Conservation (phyloP, 2,797 vertebrate genomes). For the Sebastes oblongus region DNA sequence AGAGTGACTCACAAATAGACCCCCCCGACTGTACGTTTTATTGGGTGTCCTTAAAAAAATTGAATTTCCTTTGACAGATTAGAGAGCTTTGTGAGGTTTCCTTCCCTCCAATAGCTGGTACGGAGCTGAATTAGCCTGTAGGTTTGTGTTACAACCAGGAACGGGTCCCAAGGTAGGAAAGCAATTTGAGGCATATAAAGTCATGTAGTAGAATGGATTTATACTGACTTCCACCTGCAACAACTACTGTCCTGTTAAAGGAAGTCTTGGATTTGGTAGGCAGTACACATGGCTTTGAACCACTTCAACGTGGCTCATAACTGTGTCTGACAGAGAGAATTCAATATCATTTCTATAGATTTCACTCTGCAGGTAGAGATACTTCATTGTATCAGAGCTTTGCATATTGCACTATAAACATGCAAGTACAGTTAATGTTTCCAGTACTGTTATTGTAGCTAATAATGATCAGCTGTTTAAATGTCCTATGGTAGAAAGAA, state of each 20-base stretch:
- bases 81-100: conserved; percentile 30
- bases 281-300: neutral
- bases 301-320: neutral
- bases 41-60: conserved; percentile 49
- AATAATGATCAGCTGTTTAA: neutral
- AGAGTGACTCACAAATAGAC: conserved; percentile 28
- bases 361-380: neutral
- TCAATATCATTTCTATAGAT: neutral
- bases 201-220: neutral
- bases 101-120: conserved; percentile 26
- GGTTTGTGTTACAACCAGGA: conserved; percentile 42
- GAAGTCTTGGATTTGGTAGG: neutral
- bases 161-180: neutral
- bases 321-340: neutral
- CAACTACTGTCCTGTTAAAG: neutral
- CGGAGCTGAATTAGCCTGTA: conserved; percentile 1
- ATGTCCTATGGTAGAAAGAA: neutral
- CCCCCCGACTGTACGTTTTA: conserved; percentile 27
- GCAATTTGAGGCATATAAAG: neutral
- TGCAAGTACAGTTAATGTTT: neutral
- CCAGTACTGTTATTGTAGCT: neutral
- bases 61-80: conserved; percentile 57
- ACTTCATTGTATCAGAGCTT: neutral
- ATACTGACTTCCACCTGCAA: conserved; percentile 10
- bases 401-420: neutral